A percentile compares a stretch with the other conserved stretches of the same genome.
Evolutionary conservation across 2,797 vertebrate genomes (phyloP).

Genomic region (Percopsis omiscomaycus): DNA sequence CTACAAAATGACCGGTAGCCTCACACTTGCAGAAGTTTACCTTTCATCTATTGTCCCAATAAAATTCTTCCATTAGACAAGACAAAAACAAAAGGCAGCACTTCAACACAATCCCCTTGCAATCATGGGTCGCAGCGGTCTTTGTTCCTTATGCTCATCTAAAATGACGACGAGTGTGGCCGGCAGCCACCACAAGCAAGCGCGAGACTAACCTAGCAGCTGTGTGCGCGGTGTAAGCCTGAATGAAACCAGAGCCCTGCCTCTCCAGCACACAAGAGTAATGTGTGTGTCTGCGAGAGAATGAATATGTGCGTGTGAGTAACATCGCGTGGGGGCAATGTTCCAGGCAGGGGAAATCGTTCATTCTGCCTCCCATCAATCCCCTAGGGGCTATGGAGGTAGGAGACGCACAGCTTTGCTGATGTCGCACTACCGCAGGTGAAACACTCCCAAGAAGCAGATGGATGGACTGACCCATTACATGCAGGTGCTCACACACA

Average conservation of each 20-base stretch:
- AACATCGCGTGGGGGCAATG: slow-evolving; percentile 5
- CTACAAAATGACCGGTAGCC: background rate
- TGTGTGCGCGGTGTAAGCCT: slow-evolving; percentile 62
- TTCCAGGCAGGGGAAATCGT: slow-evolving; percentile 37
- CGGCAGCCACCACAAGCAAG: slow-evolving; percentile 64
- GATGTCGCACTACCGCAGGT: slow-evolving; percentile 62
- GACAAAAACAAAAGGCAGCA: slow-evolving; percentile 10
- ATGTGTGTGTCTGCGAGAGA: slow-evolving; percentile 45
- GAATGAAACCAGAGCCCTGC: slow-evolving; percentile 79
- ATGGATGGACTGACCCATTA: slow-evolving; percentile 58
- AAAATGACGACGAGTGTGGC: slow-evolving; percentile 47
- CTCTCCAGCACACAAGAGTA: slow-evolving; percentile 63
- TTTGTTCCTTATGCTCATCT: too few relatives aligned
- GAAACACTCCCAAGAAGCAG: slow-evolving; percentile 47
- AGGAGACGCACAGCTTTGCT: slow-evolving; percentile 53
- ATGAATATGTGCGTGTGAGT: slow-evolving; percentile 61
- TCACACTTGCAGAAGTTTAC: background rate
- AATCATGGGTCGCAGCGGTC: slow-evolving; percentile 7
- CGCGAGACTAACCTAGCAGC: slow-evolving; percentile 62
- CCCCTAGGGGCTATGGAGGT: slow-evolving; percentile 24
- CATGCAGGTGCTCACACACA: slow-evolving; percentile 22
- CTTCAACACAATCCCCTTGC: slow-evolving; percentile 13
- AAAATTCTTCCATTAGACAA: background rate
- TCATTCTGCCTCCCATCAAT: slow-evolving; percentile 44
- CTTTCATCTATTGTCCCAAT: background rate